A percentile compares a stretch with the other conserved stretches of the same genome.
Evolutionary conservation across 2,888 invertebrate genomes (phyloP).

Genomic region (Agrenia bidenticulata): DNA sequence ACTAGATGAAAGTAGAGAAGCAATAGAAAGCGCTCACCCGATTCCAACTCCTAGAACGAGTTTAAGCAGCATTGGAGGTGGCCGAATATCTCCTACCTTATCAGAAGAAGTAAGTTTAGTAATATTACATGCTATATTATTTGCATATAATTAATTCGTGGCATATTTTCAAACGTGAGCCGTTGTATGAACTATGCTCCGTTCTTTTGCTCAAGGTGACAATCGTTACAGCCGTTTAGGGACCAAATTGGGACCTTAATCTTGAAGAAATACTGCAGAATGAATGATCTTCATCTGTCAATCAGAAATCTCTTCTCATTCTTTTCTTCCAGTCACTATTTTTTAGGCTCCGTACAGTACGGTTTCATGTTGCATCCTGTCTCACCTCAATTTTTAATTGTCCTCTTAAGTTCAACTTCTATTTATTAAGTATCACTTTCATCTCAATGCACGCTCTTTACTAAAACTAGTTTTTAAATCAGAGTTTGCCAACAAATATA

Average conservation of each 20-base stretch:
- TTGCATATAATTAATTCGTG: too few relatives aligned
- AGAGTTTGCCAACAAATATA: too few relatives aligned
- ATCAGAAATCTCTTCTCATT: neutral
- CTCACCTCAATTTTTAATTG: too few relatives aligned
- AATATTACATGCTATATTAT: too few relatives aligned
- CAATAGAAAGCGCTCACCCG: constrained; percentile 35
- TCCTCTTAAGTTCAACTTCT: too few relatives aligned
- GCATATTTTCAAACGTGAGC: neutral
- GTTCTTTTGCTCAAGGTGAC: constrained; percentile 48
- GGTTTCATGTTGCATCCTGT: constrained; percentile 9
- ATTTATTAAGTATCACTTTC: too few relatives aligned
- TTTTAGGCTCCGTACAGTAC: constrained; percentile 5
- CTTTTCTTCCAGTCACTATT: constrained; percentile 26
- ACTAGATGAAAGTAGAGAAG: neutral
- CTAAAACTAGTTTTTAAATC: too few relatives aligned
- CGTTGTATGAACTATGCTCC: too few relatives aligned
- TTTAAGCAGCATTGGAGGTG: constrained; percentile 38
- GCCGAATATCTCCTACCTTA: constrained; percentile 35
- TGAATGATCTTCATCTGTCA: too few relatives aligned
- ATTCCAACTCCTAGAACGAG: constrained; percentile 52
- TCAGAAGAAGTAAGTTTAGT: constrained; percentile 49
- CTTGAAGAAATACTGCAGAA: too few relatives aligned
- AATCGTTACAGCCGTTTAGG: constrained; percentile 50
- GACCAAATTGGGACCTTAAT: constrained; percentile 5
- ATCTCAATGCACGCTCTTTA: too few relatives aligned